A percentile compares a stretch with the other conserved stretches of the same genome.
These are phyloP conservation scores for Campoletis sonorensis DNA, from an alignment of 1,140 invertebrate genomes.

Conservation along the genomic window DNA sequence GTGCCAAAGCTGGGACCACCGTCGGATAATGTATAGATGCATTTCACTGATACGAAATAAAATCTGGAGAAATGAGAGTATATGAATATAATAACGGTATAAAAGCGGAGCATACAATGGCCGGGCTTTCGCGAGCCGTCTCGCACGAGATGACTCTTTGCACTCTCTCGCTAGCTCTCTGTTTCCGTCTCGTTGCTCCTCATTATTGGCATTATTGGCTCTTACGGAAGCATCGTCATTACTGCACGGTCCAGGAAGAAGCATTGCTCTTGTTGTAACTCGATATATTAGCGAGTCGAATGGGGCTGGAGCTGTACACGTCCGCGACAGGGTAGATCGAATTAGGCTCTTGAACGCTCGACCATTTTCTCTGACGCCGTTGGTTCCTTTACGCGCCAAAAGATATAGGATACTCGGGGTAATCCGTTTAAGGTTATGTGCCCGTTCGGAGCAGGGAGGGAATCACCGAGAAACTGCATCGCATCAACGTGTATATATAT, in stretches of 20 bases:
- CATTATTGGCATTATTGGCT: conserved; percentile 13
- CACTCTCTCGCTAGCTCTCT: neutral
- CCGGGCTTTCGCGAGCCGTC: neutral
- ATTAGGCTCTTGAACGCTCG: conserved; percentile 51
- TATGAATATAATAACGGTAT: neutral
- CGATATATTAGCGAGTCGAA: conserved; percentile 60
- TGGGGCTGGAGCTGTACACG: conserved; percentile 42
- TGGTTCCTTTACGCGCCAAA: conserved; percentile 48
- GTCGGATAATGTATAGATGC: neutral
- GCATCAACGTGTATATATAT: neutral
- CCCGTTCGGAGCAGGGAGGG: neutral
- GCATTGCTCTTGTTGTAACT: conserved; percentile 52
- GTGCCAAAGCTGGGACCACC: too few relatives aligned
- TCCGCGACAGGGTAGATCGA: conserved; percentile 50
- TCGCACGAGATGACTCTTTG: neutral
- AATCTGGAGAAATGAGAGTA: neutral
- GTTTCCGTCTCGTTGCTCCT: neutral
- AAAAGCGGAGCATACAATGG: neutral
- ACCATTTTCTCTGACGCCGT: conserved; percentile 17
- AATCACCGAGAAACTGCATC: conserved; percentile 7
- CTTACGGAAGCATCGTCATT: conserved; percentile 54
- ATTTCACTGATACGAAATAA: neutral
- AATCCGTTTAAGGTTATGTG: conserved; percentile 50
- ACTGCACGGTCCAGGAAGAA: conserved; percentile 51
- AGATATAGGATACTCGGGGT: conserved; percentile 47